phyloP scores from a whole-genome alignment of 2,113 vertebrate species.

The Silurus meridionalis region DNA sequence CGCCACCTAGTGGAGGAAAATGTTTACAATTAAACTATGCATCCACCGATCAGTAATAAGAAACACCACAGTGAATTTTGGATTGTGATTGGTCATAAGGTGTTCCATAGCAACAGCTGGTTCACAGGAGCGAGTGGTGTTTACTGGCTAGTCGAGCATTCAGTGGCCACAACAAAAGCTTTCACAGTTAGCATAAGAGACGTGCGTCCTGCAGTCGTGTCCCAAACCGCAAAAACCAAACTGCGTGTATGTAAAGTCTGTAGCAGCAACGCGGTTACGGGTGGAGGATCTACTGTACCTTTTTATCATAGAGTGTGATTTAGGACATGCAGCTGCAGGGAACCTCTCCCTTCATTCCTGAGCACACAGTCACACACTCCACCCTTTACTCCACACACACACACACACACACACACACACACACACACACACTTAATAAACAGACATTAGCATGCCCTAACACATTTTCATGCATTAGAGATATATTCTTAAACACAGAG shows the following conservation, averaged over 20 bases:
- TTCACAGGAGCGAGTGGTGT: neutral
- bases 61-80: neutral
- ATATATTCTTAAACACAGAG: neutral
- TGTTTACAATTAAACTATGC: neutral
- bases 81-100: neutral
- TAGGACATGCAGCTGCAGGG: conserved; percentile 62
- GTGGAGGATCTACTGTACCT: neutral
- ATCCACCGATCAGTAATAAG: too few species aligned
- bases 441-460: conserved; percentile 17
- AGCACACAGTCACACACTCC: conserved; percentile 66
- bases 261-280: neutral
- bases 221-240: neutral
- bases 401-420: neutral
- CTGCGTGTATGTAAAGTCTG: neutral
- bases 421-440: conserved; percentile 14
- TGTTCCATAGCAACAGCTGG: neutral
- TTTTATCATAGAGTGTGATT: conserved; percentile 61
- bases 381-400: conserved; percentile 16
- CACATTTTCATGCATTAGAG: neutral
- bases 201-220: neutral
- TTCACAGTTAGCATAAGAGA: conserved; percentile 7
- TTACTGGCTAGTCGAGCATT: neutral
- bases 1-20: conserved; percentile 50
- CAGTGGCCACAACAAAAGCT: conserved; percentile 6
- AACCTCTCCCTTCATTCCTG: conserved; percentile 76